Conservation (phyloP, 2,113 vertebrate species). For the Xenopus laevis region DNA sequence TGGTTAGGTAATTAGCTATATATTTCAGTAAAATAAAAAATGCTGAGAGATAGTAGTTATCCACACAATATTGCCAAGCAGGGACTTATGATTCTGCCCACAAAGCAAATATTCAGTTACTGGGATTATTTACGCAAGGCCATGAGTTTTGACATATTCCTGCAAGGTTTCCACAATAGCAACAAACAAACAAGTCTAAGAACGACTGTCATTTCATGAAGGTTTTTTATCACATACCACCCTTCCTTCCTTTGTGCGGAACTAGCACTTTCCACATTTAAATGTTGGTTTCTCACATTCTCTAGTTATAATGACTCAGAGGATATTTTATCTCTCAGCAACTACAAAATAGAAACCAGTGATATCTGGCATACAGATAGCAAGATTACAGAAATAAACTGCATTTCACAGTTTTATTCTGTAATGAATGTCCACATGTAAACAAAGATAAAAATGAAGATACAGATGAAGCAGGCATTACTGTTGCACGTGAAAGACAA, state of each 20-base stretch:
- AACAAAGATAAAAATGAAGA: too few relatives aligned
- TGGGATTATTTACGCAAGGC: not conserved
- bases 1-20: not conserved
- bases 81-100: constrained; percentile 7
- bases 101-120: constrained; percentile 23
- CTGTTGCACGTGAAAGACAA: too few relatives aligned
- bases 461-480: too few relatives aligned
- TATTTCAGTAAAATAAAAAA: not conserved
- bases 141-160: constrained; percentile 12
- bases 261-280: constrained; percentile 31
- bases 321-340: not conserved
- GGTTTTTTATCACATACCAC: constrained; percentile 1
- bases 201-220: constrained; percentile 17
- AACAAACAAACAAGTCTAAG: constrained; percentile 30
- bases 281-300: constrained; percentile 12
- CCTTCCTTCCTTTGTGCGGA: constrained; percentile 45
- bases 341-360: not conserved
- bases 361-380: not conserved
- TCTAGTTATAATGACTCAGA: constrained; percentile 8
- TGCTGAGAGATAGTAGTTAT: not conserved
- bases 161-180: constrained; percentile 35
- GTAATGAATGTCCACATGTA: too few relatives aligned
- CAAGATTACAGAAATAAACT: too few relatives aligned
- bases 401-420: too few relatives aligned
- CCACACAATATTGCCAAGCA: constrained; percentile 10